Conservation (phyloP, 92 coral and sea anemone species). For the Porites lobata region DNA sequence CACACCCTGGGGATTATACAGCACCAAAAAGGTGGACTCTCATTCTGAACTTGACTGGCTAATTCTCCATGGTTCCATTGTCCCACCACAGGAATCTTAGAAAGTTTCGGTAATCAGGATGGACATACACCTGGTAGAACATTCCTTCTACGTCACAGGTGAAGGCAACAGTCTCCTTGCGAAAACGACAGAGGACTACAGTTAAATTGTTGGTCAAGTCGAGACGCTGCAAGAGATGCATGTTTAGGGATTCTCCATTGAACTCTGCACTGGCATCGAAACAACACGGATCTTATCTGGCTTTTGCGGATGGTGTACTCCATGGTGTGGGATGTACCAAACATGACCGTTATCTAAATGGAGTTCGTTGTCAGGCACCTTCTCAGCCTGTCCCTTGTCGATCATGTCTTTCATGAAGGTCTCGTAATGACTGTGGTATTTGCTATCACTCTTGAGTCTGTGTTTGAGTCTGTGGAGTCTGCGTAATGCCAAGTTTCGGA, state of each 20-base stretch:
- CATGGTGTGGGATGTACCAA: conserved; percentile 70
- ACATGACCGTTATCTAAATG: conserved; percentile 20
- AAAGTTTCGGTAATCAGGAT: conserved; percentile 18
- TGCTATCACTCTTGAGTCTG: conserved; percentile 22
- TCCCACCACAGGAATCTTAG: conserved; percentile 56
- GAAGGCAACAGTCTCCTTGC: conserved; percentile 44
- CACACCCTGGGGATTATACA: conserved; percentile 57
- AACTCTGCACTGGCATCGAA: conserved; percentile 2
- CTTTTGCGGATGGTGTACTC: conserved; percentile 51
- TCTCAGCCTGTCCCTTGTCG: conserved; percentile 46
- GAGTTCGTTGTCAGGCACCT: conserved; percentile 26
- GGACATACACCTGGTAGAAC: conserved; percentile 44
- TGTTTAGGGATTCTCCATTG: conserved; percentile 44
- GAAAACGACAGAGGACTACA: conserved; percentile 54
- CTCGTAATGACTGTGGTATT: conserved; percentile 32
- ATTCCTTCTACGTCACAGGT: conserved; percentile 52
- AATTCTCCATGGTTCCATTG: conserved; percentile 12
- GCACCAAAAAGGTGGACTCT: conserved; percentile 63
- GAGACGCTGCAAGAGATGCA: conserved; percentile 47
- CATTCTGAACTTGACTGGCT: conserved; percentile 53
- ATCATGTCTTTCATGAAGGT: conserved; percentile 57
- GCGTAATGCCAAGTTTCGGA: conserved; percentile 14
- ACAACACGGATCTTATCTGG: conserved; percentile 15
- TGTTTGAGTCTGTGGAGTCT: conserved; percentile 28
- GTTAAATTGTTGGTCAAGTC: conserved; percentile 48